Base-by-base conservation (phyloP, 1,140 invertebrate genomes). In the Cotesia vestalis region DNA sequence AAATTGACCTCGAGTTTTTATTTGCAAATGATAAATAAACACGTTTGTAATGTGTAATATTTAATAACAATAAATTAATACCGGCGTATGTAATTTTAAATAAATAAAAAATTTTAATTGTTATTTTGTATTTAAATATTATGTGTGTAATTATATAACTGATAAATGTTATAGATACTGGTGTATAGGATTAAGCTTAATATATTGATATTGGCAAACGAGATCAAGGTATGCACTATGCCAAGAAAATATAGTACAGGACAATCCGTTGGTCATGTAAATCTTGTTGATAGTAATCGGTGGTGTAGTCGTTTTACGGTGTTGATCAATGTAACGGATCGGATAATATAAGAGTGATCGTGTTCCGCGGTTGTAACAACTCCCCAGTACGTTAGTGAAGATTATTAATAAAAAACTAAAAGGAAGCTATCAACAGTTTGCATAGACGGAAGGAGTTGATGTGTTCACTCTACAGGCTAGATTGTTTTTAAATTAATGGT, bases 271-370 rank as follows among this genome's bases (percentile, higher is more conserved):
- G 53, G 55, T 36, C 70, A 35, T 72, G 57, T 72, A 72, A 72
- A 72, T 72, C 64, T 40, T 55, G 51, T 51, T 40, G 71, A 72
- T 72, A 72, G 57, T 67, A 72, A 72, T 72, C 71, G 64, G 20
- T 46, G 36, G 51, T 51, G 61, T 66, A 34, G 69, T 71, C 40
- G 40, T 46, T 46, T 71, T 66, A 63, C 35, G 64, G 53, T 62
- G 71, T 67, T 67, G 71, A 72, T 72, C 71, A 67, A 67, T 72
- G 71, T 72, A 72, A 72, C 71, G 71, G 71, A 52, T 67, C 71
- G 63, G 59, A 72, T 72, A 67, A 72, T 72, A 72, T 72, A 55
- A 63, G 70, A 71, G 70, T 71, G 64, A 72, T 67, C 55, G 64
- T 67, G 64, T 72, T 61, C 27, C 17, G 36, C 53, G 9, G 53